phyloP scores from a whole-genome alignment of 2,113 vertebrate species.

The Hiodon tergisus region DNA sequence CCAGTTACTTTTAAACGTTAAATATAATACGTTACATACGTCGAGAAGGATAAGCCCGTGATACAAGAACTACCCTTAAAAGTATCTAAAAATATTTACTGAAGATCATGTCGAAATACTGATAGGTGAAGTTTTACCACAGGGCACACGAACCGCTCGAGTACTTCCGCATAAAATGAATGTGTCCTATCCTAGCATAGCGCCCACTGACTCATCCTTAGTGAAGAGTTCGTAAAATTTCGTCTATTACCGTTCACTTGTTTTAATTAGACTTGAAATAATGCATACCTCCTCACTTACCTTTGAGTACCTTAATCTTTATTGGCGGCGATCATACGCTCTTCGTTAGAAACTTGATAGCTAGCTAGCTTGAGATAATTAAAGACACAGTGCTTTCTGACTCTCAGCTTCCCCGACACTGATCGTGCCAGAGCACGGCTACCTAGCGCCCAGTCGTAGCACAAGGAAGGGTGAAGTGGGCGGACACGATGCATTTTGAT shows the following conservation, averaged over 20 bases:
- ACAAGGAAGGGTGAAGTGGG: conserved; percentile 31
- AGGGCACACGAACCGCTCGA: not conserved
- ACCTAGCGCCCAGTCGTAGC: conserved; percentile 23
- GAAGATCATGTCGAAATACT: not conserved
- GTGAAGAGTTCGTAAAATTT: conserved; percentile 3
- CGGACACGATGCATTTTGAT: conserved; percentile 26
- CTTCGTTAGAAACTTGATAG: conserved; percentile 51
- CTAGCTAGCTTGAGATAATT: conserved; percentile 47
- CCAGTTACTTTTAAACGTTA: conserved; percentile 30
- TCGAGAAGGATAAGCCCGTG: not conserved
- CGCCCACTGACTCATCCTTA: conserved; percentile 18
- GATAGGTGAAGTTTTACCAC: not conserved
- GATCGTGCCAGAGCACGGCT: conserved; percentile 12
- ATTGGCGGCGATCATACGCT: conserved; percentile 61
- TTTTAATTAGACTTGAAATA: not conserved
- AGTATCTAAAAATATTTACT: not conserved
- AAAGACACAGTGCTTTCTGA: conserved; percentile 25
- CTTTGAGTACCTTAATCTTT: conserved; percentile 46
- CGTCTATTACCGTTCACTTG: too few species aligned
- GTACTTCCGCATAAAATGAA: conserved; percentile 20
- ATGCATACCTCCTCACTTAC: conserved; percentile 14
- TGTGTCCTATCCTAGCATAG: conserved; percentile 5
- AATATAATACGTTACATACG: not conserved
- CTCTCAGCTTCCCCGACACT: conserved; percentile 23
- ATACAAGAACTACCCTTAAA: not conserved